Base-by-base conservation (phyloP, 2,888 invertebrate genomes). In the Sesia bembeciformis region DNA sequence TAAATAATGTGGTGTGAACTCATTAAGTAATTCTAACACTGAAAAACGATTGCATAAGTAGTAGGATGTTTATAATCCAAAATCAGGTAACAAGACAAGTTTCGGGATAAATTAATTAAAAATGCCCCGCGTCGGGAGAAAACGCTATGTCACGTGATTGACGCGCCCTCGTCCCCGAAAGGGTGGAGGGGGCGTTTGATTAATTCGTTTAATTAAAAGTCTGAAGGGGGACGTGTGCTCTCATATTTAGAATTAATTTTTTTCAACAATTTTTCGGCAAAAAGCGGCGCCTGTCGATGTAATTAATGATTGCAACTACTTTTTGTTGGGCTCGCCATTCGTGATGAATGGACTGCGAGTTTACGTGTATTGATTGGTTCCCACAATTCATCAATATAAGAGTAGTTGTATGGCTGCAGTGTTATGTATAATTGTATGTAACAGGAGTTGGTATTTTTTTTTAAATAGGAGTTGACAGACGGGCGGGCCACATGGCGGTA, bases 121-220 rank as follows among this genome's bases (percentile, higher is more conserved):
- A 56, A 56, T 56, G 40, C 52, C 39, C 52, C 49, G 23, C 39
- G 40, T 39, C 4, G 40, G 39, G 46, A 49, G 50, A 51, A 57
- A 57, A 23, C 49, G 57, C 55, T 39, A 40, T 53, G 52, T 57
- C 55, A 57, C 60, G 60, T 75, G 72, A 74, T 66, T 72, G 74
- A 75, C 74, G 68, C 46, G 40, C 50, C 43, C 51, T 6, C 51
- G n/a, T 49, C 49, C 6, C n/a, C 7, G 52, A 40, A n/a, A 40
- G n/a, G 40, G 23, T 51, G 56, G 49, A 57, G 58, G 40, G 59
- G 58, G 56, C 61, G 61, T 64, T 65, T 75, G 76, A 76, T 76
- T 74, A 74, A 76, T 76, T 67, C 65, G 70, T 76, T 76, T 76
- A 74, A 76, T 76, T 74, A 76, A 75, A 72, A 66, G 62, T 56